Evolutionary conservation across 2,888 invertebrate species (phyloP), one percentile per base, ranked within the genome.

Genomic region (Tortrix viridana): DNA sequence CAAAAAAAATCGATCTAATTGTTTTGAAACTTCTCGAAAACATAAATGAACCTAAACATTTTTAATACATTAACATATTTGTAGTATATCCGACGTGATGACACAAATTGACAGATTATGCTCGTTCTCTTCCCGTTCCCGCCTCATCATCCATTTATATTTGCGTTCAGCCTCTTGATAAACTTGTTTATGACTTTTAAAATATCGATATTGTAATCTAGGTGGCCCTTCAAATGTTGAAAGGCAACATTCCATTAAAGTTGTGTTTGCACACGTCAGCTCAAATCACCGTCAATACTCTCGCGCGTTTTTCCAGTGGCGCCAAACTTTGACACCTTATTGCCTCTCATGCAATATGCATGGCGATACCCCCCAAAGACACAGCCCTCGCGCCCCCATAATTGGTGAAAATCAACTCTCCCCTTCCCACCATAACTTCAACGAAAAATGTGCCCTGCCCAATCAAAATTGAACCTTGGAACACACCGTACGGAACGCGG

Each of bases 331-430:
- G 82, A 82, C 86, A 82, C 80, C 81, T 82, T 86, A 87, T 87
- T 84, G 81, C 76, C 70, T 70, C 84, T 86, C 86, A 86, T 88
- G 86, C 84, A 88, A 87, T 88, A 88, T 88, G 85, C 86, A 88
- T 88, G 85, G 78, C 83, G 79, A 85, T 84, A 81, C 81, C 76
- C 77, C 75, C 76, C 73, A 72, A 77, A 81, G 80, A 81, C 74
- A 78, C 69, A 71, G 68, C 74, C 70, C 68, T 67, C 66, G 67
- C 69, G 68, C 74, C 77, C 76, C 70, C 71, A 77, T 84, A 84
- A 84, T 85, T 86, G 84, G 79, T 75, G 79, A 77, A 81, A 81
- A 76, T 80, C 79, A 75, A 75, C 74, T 73, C 75, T 48, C 70
- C 72, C 71, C 71, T 73, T 70, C 69, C 68, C 65, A 65, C 67